Evolutionary conservation across 2,797 vertebrate species (phyloP).

Genomic region (Tachyglossus aculeatus): DNA sequence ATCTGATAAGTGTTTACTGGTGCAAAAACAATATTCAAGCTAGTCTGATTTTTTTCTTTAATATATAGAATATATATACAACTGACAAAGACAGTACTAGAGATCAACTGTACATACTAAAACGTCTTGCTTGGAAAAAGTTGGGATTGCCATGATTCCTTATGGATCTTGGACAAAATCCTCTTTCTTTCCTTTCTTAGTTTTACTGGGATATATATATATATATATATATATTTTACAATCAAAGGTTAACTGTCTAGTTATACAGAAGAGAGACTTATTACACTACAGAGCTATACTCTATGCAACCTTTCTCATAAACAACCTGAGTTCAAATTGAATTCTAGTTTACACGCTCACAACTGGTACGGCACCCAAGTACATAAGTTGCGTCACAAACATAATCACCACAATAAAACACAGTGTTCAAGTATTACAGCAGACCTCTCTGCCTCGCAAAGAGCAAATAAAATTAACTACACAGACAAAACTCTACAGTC

Average conservation of each 20-base stretch:
- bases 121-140: constrained; percentile 58
- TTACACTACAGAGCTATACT: constrained; percentile 81
- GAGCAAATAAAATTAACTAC: constrained; percentile 83
- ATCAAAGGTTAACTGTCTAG: constrained; percentile 74
- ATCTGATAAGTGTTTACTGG: constrained; percentile 68
- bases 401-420: constrained; percentile 85
- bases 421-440: constrained; percentile 81
- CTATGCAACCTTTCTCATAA: constrained; percentile 79
- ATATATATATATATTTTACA: constrained; percentile 57
- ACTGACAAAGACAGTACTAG: constrained; percentile 56
- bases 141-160: constrained; percentile 59
- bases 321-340: constrained; percentile 85
- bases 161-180: constrained; percentile 32
- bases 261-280: constrained; percentile 70
- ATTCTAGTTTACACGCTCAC: constrained; percentile 87
- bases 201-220: constrained; percentile 44
- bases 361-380: constrained; percentile 78
- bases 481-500: constrained; percentile 80
- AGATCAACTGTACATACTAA: constrained; percentile 61
- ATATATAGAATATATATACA: constrained; percentile 74
- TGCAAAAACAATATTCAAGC: constrained; percentile 76
- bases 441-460: constrained; percentile 77
- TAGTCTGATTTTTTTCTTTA: constrained; percentile 62
- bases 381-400: constrained; percentile 88
- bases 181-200: constrained; percentile 1